A percentile compares a stretch with the other conserved stretches of the same genome.
Conservation (phyloP, 2,888 invertebrate species). For the Philhelius pedissequus region DNA sequence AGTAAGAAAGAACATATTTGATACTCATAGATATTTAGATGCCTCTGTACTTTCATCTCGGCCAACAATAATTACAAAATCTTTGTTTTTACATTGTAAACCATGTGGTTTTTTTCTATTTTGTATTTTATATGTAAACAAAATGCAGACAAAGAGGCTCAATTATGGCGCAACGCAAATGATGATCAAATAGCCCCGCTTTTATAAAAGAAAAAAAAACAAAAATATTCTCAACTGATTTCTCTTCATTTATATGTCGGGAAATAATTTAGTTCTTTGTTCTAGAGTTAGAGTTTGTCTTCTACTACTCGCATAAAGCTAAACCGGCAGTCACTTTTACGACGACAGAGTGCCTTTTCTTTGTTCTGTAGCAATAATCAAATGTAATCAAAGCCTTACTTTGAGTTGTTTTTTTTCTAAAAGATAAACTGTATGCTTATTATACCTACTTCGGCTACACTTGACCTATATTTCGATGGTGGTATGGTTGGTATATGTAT, state of each 20-base stretch:
- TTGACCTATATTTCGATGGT: constrained; percentile 1
- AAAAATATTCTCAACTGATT: not conserved
- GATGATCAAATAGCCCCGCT: constrained; percentile 31
- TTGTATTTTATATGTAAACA: not conserved
- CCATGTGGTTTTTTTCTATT: not conserved
- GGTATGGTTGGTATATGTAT: not conserved
- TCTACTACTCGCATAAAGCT: not conserved
- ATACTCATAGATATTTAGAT: too few relatives aligned
- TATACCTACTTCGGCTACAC: not conserved
- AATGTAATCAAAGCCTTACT: not conserved
- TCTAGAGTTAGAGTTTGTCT: not conserved
- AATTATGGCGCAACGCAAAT: constrained; percentile 20
- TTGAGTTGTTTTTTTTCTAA: too few relatives aligned
- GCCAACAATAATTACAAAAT: not conserved
- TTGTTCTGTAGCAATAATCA: not conserved
- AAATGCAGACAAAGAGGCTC: constrained; percentile 36
- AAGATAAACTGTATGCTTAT: not conserved
- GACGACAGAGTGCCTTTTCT: not conserved
- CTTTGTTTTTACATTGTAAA: not conserved
- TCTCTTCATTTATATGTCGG: not conserved
- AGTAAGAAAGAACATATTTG: not conserved
- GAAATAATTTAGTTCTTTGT: constrained; percentile 15
- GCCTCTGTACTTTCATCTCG: too few relatives aligned
- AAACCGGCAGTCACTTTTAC: not conserved
- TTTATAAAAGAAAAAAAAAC: not conserved